Conservation (phyloP, 2,888 invertebrate genomes). For the Arctia plantaginis region DNA sequence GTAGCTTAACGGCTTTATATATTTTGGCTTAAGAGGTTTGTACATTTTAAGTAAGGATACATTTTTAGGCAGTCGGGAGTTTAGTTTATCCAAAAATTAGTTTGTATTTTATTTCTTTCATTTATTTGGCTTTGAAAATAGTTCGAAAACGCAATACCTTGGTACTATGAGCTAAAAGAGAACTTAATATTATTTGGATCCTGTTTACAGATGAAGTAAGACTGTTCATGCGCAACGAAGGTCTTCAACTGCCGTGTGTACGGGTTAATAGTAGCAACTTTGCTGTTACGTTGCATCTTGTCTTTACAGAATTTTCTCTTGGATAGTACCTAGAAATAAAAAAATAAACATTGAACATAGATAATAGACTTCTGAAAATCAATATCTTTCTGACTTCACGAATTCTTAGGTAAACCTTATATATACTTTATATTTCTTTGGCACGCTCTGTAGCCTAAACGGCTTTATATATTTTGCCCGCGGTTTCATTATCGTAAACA, state of each 20-base stretch:
- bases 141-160: too few species aligned
- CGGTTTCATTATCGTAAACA: too few species aligned
- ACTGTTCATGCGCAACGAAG: rapidly evolving
- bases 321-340: neutral
- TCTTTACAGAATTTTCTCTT: neutral
- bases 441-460: too few species aligned
- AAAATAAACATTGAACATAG: neutral
- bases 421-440: too few species aligned
- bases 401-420: neutral
- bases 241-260: neutral
- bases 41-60: too few species aligned
- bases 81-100: too few species aligned
- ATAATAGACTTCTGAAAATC: neutral
- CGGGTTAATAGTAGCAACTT: neutral
- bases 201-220: neutral
- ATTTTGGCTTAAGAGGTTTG: neutral
- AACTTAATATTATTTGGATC: neutral
- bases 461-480: too few species aligned
- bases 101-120: too few species aligned
- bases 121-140: too few species aligned
- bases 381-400: neutral
- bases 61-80: too few species aligned
- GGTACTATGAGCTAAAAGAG: neutral
- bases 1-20: neutral
- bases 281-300: neutral